Conservation (phyloP, 2,888 invertebrate species). For the Drosophila mercatorum region DNA sequence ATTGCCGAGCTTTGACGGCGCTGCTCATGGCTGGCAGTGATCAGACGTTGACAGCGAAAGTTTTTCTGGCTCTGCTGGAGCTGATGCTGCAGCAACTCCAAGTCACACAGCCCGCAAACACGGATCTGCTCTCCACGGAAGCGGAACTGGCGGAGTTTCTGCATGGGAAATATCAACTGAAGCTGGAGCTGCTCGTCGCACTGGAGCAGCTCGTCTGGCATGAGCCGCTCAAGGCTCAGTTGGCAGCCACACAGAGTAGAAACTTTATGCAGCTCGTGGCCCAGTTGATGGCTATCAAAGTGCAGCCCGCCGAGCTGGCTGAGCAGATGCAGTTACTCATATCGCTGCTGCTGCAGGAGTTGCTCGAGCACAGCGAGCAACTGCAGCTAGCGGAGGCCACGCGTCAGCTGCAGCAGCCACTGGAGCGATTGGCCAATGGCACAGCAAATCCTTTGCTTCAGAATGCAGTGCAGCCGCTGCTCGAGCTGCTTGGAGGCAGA, state of each 20-base stretch:
- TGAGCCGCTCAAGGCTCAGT: constrained; percentile 77
- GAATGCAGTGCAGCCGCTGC: constrained; percentile 62
- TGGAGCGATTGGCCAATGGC: constrained; percentile 44
- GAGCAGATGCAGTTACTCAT: constrained; percentile 69
- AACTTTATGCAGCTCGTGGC: constrained; percentile 75
- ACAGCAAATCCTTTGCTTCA: constrained; percentile 57
- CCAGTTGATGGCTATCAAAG: constrained; percentile 54
- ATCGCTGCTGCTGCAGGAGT: constrained; percentile 78
- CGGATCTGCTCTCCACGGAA: constrained; percentile 73
- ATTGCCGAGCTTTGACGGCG: constrained; percentile 59
- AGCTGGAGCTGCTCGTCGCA: constrained; percentile 76
- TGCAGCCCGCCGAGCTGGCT: constrained; percentile 26
- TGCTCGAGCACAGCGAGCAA: constrained; percentile 65
- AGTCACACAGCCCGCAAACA: background rate
- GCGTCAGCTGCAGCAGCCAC: constrained; percentile 35
- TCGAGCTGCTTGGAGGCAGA: constrained; percentile 48
- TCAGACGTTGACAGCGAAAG: constrained; percentile 78
- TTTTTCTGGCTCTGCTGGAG: constrained; percentile 77
- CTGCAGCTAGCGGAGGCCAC: constrained; percentile 39
- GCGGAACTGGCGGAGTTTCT: constrained; percentile 76
- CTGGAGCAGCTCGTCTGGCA: constrained; percentile 81
- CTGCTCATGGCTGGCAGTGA: constrained; percentile 70
- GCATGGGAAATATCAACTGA: constrained; percentile 70
- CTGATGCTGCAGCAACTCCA: constrained; percentile 54
- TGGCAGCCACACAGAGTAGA: constrained; percentile 69